A percentile compares a stretch with the other conserved stretches of the same genome.
Evolutionary conservation across 2,797 vertebrate genomes (phyloP).

Genomic region (Tachyglossus aculeatus): DNA sequence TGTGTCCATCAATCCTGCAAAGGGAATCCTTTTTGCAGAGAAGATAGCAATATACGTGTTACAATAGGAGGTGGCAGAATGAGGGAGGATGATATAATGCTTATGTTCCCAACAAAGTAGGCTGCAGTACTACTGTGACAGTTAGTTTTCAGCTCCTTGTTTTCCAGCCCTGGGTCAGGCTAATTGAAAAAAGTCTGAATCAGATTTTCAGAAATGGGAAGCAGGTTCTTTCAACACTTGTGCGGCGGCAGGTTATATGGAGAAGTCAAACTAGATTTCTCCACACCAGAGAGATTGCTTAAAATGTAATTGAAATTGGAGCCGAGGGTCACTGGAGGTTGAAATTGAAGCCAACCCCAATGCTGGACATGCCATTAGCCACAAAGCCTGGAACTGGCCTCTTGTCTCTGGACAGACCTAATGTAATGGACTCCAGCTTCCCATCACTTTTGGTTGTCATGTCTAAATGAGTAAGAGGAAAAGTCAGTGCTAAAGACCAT

Average conservation of each 20-base stretch:
- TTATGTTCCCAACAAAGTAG: background rate
- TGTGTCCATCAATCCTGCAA: constrained; percentile 50
- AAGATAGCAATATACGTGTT: background rate
- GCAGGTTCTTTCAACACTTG: background rate
- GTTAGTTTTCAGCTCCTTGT: background rate
- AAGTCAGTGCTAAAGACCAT: background rate
- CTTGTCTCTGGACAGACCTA: background rate
- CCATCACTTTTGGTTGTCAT: background rate
- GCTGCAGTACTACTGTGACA: background rate
- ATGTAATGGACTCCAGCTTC: background rate
- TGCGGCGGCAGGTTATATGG: background rate
- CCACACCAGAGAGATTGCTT: background rate
- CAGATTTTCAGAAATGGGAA: background rate
- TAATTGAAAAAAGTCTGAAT: constrained; percentile 22
- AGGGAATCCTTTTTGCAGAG: constrained; percentile 35
- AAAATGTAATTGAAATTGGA: background rate
- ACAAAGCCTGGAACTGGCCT: background rate
- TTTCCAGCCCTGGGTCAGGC: background rate
- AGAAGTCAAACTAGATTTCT: background rate
- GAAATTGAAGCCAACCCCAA: constrained; percentile 7
- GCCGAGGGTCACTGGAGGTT: background rate
- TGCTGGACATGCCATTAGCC: background rate
- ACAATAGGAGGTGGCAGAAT: background rate
- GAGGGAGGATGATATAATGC: background rate
- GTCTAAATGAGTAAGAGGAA: background rate